phyloP scores from a whole-genome alignment of 2,888 invertebrate genomes.

The Falcaria lacertinaria region DNA sequence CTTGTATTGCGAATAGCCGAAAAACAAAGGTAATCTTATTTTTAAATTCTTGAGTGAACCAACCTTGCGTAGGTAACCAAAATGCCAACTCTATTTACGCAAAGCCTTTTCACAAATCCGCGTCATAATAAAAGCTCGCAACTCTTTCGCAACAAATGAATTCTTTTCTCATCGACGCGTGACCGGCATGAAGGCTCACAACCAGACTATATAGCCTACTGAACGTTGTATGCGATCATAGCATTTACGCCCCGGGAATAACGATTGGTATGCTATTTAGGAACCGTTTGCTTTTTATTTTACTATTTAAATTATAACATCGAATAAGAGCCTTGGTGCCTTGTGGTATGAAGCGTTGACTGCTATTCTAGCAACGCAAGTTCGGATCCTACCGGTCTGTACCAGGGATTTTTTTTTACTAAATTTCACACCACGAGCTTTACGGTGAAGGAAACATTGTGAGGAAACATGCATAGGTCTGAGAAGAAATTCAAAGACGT shows the following conservation, averaged over 20 bases:
- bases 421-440: too few relatives aligned
- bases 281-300: too few relatives aligned
- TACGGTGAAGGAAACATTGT: too few relatives aligned
- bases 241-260: conserved; percentile 11
- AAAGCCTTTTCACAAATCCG: not conserved
- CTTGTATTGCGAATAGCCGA: too few relatives aligned
- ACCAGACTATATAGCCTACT: conserved; percentile 27
- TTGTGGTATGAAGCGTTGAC: too few relatives aligned
- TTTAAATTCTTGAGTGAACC: not conserved
- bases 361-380: too few relatives aligned
- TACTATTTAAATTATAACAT: too few relatives aligned
- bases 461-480: too few relatives aligned
- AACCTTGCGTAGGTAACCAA: not conserved
- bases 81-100: not conserved
- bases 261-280: conserved; percentile 9
- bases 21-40: not conserved
- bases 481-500: too few relatives aligned
- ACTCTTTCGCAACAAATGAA: conserved; percentile 56
- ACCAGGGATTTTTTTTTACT: too few relatives aligned
- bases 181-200: conserved; percentile 38
- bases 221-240: conserved; percentile 13
- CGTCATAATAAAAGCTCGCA: conserved; percentile 20
- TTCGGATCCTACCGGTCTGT: too few relatives aligned
- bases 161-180: conserved; percentile 44
- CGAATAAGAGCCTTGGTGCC: too few relatives aligned